Percentiles rank a stretch among this genome's conserved stretches.
Conservation (phyloP, 2,113 vertebrate genomes). For the Chaetops frenatus region DNA sequence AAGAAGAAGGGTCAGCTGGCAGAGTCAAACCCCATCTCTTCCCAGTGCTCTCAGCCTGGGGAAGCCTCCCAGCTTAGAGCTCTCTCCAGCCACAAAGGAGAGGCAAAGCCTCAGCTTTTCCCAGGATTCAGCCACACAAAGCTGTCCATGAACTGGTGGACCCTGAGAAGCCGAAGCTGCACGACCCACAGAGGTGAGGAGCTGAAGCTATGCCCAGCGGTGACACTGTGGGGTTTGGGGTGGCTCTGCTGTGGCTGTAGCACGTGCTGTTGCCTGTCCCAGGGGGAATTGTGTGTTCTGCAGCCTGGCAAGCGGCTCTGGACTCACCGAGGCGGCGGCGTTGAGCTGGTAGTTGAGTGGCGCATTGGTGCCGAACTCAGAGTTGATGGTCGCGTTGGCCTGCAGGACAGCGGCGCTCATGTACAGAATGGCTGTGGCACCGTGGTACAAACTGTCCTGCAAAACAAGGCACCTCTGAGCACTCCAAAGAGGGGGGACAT, state of each 20-base stretch:
- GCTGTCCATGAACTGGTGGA: neutral
- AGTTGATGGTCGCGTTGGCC: neutral
- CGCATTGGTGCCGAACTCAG: accelerated
- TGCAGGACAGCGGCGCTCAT: conserved; percentile 50
- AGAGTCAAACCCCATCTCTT: neutral
- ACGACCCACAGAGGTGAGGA: accelerated
- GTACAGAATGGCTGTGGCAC: conserved; percentile 29
- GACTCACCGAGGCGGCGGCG: neutral
- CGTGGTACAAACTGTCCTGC: conserved; percentile 51
- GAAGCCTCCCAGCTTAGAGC: neutral
- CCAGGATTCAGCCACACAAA: neutral
- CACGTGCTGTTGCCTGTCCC: neutral
- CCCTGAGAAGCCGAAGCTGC: accelerated
- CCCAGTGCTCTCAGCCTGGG: neutral
- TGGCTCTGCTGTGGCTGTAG: neutral
- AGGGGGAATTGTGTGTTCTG: accelerated
- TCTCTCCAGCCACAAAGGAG: neutral
- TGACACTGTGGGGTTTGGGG: neutral
- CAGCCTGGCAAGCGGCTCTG: neutral
- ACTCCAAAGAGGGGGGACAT: accelerated
- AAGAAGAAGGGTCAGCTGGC: neutral
- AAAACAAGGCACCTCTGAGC: neutral
- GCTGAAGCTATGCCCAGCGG: neutral
- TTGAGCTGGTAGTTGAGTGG: conserved; percentile 16
- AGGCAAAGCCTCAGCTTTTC: neutral